Conservation (phyloP, 2,797 vertebrate species). For the Amniataba percoides region DNA sequence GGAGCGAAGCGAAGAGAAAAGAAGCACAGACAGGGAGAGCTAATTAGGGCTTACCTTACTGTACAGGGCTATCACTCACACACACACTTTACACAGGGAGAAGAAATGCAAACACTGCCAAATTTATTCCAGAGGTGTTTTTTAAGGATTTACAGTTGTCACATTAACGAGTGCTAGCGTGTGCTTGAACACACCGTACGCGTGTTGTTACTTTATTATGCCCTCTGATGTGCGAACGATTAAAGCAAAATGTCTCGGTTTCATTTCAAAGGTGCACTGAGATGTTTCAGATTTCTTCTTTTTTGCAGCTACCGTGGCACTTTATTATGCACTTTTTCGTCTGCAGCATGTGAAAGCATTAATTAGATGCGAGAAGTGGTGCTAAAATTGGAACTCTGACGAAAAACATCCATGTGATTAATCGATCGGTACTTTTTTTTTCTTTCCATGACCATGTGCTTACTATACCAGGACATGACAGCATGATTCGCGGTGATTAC, state of each 20-base stretch:
- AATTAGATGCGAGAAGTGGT: constrained; percentile 8
- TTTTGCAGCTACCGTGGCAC: not conserved
- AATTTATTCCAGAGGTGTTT: constrained; percentile 26
- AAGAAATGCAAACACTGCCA: constrained; percentile 23
- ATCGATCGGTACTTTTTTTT: not conserved
- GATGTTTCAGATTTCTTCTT: not conserved
- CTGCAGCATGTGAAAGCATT: not conserved
- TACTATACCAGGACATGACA: constrained; percentile 32
- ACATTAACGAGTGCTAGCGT: not conserved
- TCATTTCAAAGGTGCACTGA: not conserved
- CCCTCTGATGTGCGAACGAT: not conserved
- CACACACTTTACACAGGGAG: constrained; percentile 5
- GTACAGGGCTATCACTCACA: not conserved
- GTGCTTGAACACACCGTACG: not conserved
- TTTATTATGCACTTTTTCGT: constrained; percentile 19
- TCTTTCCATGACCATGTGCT: constrained; percentile 8
- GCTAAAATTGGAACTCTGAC: constrained; percentile 18
- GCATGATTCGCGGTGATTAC: constrained; percentile 54
- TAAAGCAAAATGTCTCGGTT: not conserved
- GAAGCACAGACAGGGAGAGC: constrained; percentile 27
- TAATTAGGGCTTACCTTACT: constrained; percentile 53
- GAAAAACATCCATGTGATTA: constrained; percentile 12
- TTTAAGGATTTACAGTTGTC: constrained; percentile 7
- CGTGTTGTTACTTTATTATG: not conserved
- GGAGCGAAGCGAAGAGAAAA: constrained; percentile 20